These are phyloP conservation scores for Paramacrobiotus metropolitanus DNA, from an alignment of 1,140 invertebrate genomes.

Conservation along the genomic window DNA sequence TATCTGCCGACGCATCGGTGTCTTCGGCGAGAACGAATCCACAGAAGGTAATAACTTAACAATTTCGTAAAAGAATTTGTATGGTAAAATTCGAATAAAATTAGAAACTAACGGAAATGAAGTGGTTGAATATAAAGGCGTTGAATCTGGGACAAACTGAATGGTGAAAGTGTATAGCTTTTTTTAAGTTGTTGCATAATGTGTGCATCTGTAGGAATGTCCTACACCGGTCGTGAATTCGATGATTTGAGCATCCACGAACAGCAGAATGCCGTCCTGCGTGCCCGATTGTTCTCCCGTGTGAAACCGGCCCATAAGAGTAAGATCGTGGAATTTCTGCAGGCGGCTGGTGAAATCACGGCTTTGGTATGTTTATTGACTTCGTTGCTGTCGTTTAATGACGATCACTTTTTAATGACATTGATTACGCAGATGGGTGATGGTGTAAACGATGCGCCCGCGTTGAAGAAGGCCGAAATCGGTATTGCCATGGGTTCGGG, in stretches of 20 bases:
- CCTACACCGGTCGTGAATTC: slow-evolving; percentile 95
- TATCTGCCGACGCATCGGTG: slow-evolving; percentile 94
- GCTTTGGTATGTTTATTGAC: slow-evolving; percentile 58
- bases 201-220: slow-evolving; percentile 26
- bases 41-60: slow-evolving; percentile 28
- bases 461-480: slow-evolving; percentile 73
- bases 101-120: too few species aligned
- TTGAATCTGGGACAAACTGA: too few species aligned
- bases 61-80: too few species aligned
- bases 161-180: too few species aligned
- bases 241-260: slow-evolving; percentile 75
- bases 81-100: too few species aligned
- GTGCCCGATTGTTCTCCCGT: slow-evolving; percentile 83
- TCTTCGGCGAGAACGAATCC: slow-evolving; percentile 86
- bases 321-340: slow-evolving; percentile 95
- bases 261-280: slow-evolving; percentile 67
- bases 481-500: slow-evolving; percentile 99
- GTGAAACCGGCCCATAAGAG: slow-evolving; percentile 99
- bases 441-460: slow-evolving; percentile 98
- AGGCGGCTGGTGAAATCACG: slow-evolving; percentile 97
- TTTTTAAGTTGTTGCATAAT: too few species aligned
- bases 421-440: slow-evolving; percentile 78
- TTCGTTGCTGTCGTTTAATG: too few species aligned
- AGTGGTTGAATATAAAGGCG: too few species aligned
- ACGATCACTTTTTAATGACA: too few species aligned